phyloP scores from a whole-genome alignment of 2,888 invertebrate species.

The Helicoverpa assulta region DNA sequence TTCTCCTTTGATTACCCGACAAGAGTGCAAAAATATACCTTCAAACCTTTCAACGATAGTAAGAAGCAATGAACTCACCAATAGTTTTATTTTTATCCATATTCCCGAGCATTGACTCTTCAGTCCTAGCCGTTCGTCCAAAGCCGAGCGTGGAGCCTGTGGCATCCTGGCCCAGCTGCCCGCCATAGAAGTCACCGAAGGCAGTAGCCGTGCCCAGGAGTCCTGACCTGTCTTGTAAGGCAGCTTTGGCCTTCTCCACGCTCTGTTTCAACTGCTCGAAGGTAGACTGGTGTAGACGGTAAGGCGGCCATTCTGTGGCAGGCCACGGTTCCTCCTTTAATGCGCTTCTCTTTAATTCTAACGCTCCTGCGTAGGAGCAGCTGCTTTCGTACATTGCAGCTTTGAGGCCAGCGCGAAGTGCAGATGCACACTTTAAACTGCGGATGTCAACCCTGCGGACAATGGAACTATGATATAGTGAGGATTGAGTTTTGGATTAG shows the following conservation, averaged over 20 bases:
- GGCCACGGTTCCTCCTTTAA: conserved; percentile 90
- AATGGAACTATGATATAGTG: conserved; percentile 10
- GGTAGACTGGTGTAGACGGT: conserved; percentile 96
- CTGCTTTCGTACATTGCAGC: conserved; percentile 97
- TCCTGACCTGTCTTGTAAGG: conserved; percentile 93
- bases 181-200: conserved; percentile 92
- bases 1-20: background rate
- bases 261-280: conserved; percentile 97
- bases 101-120: conserved; percentile 84
- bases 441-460: conserved; percentile 82
- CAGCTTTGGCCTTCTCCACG: conserved; percentile 97
- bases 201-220: conserved; percentile 93
- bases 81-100: conserved; percentile 85
- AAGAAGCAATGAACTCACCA: conserved; percentile 73
- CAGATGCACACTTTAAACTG: conserved; percentile 83
- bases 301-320: conserved; percentile 93
- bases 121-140: conserved; percentile 79
- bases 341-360: conserved; percentile 94
- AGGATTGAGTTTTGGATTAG: too few species aligned
- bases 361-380: conserved; percentile 96
- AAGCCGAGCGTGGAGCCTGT: conserved; percentile 80
- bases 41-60: background rate
- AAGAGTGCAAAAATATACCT: background rate
- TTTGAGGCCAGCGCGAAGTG: conserved; percentile 82
- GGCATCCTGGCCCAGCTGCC: conserved; percentile 85